Conservation (phyloP, 2,113 vertebrate species). For the Saguinus midas region DNA sequence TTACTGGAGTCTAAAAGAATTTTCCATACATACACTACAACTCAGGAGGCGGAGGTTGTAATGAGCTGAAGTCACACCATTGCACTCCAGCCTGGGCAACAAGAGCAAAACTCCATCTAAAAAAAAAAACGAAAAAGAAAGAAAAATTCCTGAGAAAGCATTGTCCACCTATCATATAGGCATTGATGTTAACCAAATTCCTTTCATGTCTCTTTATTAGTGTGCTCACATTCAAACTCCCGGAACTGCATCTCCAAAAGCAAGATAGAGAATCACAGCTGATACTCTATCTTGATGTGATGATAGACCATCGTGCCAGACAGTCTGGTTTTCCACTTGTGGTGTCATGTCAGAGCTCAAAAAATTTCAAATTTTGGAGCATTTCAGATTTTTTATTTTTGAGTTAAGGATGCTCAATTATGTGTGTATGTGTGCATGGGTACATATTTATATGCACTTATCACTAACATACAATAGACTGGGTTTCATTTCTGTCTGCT, state of each 20-base stretch:
- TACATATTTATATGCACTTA: neutral
- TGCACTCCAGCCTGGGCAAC: no score
- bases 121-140: no score
- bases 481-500: neutral
- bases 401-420: neutral
- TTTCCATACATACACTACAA: neutral
- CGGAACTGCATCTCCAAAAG: neutral
- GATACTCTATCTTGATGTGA: neutral
- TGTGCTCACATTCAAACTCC: neutral
- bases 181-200: neutral
- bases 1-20: conserved; percentile 10
- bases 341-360: neutral
- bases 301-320: neutral
- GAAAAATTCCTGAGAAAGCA: neutral
- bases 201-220: neutral
- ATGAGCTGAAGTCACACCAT: no score
- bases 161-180: neutral
- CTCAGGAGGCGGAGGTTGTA: no score
- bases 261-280: neutral
- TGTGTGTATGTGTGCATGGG: no score
- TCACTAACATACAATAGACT: neutral
- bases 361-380: neutral
- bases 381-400: neutral
- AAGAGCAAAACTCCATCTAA: no score
- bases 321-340: neutral